Conservation (phyloP, 2,113 vertebrate species). For the Cebidichthys violaceus region DNA sequence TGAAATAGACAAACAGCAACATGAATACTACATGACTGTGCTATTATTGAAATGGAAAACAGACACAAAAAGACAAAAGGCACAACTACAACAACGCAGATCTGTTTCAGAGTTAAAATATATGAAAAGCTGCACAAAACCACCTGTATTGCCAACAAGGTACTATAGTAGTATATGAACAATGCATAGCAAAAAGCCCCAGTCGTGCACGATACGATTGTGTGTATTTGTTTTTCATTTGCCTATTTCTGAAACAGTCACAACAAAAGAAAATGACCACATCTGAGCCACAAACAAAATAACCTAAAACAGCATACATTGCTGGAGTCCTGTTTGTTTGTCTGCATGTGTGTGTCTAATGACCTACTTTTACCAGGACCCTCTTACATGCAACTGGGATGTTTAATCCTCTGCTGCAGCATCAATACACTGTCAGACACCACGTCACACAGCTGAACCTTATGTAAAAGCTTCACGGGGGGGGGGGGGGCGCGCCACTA, state of each 20-base stretch:
- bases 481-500: too few relatives aligned
- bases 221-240: background rate
- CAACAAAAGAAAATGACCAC: background rate
- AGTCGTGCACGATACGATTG: background rate
- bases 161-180: background rate
- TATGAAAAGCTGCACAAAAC: background rate
- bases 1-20: background rate
- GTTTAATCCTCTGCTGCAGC: slow-evolving; percentile 41
- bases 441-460: background rate
- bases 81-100: background rate
- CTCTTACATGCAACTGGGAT: slow-evolving; percentile 9
- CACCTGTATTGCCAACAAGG: background rate
- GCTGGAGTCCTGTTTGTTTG: background rate
- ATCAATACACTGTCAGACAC: slow-evolving; percentile 8
- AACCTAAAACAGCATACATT: background rate
- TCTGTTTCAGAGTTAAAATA: background rate
- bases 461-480: background rate
- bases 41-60: background rate
- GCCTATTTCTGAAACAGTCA: background rate
- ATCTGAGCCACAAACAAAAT: background rate
- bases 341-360: background rate
- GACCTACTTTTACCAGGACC: slow-evolving; percentile 56
- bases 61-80: background rate
- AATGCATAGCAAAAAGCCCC: background rate
- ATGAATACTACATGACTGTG: background rate